A percentile compares a stretch with the other conserved stretches of the same genome.
Evolutionary conservation across 2,888 invertebrate species (phyloP).

Genomic region (Prenolepis imparis): DNA sequence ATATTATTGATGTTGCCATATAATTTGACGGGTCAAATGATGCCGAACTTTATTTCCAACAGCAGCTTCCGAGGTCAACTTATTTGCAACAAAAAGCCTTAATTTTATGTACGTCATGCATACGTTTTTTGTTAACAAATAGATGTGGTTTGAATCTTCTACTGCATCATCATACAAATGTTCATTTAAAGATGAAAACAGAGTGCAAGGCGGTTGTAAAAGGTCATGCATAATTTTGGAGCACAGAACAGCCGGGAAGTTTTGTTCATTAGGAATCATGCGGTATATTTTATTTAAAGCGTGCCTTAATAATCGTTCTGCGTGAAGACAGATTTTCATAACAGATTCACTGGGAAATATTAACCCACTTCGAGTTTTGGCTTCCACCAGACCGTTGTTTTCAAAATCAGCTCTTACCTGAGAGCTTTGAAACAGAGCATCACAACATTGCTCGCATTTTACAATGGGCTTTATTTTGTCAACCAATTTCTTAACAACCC

Average conservation of each 20-base stretch:
- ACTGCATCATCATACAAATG: neutral
- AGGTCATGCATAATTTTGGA: neutral
- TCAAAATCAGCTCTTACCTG: neutral
- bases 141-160: neutral
- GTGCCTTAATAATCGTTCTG: neutral
- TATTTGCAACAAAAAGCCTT: neutral
- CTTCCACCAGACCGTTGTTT: neutral
- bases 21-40: neutral
- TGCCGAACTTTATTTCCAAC: neutral
- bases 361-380: neutral
- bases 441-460: neutral
- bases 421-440: neutral
- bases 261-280: neutral
- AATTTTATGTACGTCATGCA: neutral
- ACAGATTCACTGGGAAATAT: neutral
- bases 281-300: neutral
- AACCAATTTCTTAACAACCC: neutral
- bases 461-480: neutral
- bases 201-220: neutral
- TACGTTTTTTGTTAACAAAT: neutral
- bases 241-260: neutral
- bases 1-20: too few species aligned
- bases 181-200: neutral
- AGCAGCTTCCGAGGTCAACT: neutral
- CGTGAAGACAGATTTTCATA: neutral